Base-by-base conservation (phyloP, 2,113 vertebrate genomes). In the Hypocryptadius cinnamomeus region DNA sequence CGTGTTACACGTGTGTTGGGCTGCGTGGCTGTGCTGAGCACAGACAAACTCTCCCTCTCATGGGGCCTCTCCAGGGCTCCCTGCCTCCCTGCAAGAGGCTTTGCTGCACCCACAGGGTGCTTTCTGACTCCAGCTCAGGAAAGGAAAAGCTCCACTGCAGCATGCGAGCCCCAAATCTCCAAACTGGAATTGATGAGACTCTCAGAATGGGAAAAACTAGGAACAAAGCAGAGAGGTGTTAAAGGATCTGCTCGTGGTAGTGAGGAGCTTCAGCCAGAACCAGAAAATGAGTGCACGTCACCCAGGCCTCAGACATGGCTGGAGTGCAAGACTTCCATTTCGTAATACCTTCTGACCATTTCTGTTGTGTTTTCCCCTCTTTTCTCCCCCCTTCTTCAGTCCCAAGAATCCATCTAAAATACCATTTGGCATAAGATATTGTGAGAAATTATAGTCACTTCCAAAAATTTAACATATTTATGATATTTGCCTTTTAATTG, bases 1-100 rank as follows among this genome's bases (percentile, higher is more conserved):
- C 13, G 1, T 28, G 15, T 79, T 91, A 45, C 82, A 63, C 3
- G 25, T 37, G 70, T 0, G 0, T 2, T 23, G 60, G 53, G 44
- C 69, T 68, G 68, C 1, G 2, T 11, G 88, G 61, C 45, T 73
- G 16, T 77, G 70, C 84, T 48, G 63, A 72, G 64, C 0, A 1
- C 59, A 76, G 57, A 50, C 8, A 77, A 68, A 33, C 11, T 2
- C 15, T 50, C 71, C 84, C 70, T 25, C 42, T 30, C 92, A 9
- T 0, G 25, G 27, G 68, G 50, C 31, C 63, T 73, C 84, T 80
- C 27, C 27, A 35, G 68, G 13, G 47, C 47, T 76, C 33, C 28
- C 68, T 51, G 74, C 39, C 45, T 17, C 19, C 71, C 63, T 28
- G 12, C 19, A 28, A 64, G 57, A 50, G 63, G 42, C 66, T 82